Base-by-base conservation (phyloP, 2,113 vertebrate genomes). In the Malurus alboscapulatus region DNA sequence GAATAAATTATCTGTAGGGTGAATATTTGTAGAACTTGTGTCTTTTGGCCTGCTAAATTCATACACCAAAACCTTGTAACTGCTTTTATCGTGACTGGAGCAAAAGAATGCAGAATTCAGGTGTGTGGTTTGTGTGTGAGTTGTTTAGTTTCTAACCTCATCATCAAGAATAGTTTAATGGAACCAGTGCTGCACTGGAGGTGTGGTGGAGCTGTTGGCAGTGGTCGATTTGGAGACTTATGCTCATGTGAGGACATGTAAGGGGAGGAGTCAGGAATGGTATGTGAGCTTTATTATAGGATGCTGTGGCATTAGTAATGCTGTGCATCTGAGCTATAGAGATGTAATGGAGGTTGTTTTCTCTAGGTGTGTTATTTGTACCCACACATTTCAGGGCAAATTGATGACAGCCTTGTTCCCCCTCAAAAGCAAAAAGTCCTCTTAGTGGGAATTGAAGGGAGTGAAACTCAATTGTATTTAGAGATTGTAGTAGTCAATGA, bases 311-410 rank as follows among this genome's bases (percentile, higher is more conserved):
- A 15, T 22, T 45, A 24, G 17, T 26, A 18, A 17, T 48, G 68
- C 45, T 50, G 24, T 72, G 58, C 26, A 19, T 48, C 32, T 51
- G 16, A 40, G 12, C 47, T 69, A 6, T 5, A 44, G 40, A 11
- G 22, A 2, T 15, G 3, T 0, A 17, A 4, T 1, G 34, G 25
- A 17, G 1, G 0, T 42, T 47, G 14, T 12, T 86, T 20, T 38
- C 32, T 71, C 65, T 19, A 6, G 32, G 18, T 58, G 9, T 34
- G 57, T 51, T 48, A 21, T 1, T 21, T 67, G 40, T 59, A 17
- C 58, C 0, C 1, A 5, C 6, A 0, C 22, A 58, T 57, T 59
- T 50, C 18, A 30, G 59, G 38, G 40, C 18, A 47, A 34, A 38
- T 9, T 47, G 16, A 5, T 72, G 62, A 53, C 45, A 90, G 12